phyloP scores from a whole-genome alignment of 1,140 invertebrate genomes.

The Caenorhabditis brenneri region DNA sequence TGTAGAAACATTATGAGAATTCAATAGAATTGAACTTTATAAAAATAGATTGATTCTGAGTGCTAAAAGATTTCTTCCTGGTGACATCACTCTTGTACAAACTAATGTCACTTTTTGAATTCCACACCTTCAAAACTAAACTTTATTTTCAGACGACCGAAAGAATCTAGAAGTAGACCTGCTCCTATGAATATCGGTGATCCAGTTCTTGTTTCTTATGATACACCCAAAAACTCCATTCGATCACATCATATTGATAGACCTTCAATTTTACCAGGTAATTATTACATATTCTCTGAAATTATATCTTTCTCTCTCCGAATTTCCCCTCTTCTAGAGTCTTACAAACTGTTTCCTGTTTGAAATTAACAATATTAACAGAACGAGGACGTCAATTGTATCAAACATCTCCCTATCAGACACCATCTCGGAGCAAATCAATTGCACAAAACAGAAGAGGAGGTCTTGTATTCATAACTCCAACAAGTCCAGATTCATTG shows the following conservation, averaged over 20 bases:
- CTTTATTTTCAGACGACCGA: not conserved
- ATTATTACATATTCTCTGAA: not conserved
- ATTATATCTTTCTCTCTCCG: not conserved
- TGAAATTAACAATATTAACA: not conserved
- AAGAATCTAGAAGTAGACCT: not conserved
- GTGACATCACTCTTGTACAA: too few relatives aligned
- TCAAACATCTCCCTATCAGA: not conserved
- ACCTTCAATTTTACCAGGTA: constrained; percentile 16
- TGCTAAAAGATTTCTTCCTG: too few relatives aligned
- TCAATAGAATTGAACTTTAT: too few relatives aligned
- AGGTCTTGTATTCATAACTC: constrained; percentile 5
- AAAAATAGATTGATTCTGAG: too few relatives aligned
- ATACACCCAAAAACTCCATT: constrained; percentile 30
- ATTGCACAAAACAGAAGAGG: constrained; percentile 15
- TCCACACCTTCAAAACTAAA: not conserved
- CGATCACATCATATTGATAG: constrained; percentile 16
- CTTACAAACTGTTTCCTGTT: too few relatives aligned
- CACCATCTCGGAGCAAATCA: not conserved
- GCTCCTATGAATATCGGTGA: constrained; percentile 41
- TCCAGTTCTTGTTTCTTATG: constrained; percentile 43
- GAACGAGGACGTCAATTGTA: constrained; percentile 12
- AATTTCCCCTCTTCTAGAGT: not conserved
- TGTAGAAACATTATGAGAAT: too few relatives aligned
- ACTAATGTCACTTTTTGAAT: too few relatives aligned
- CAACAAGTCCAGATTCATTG: not conserved